Base-by-base conservation (phyloP, 2,888 invertebrate species). In the Allophyes oxyacanthae region DNA sequence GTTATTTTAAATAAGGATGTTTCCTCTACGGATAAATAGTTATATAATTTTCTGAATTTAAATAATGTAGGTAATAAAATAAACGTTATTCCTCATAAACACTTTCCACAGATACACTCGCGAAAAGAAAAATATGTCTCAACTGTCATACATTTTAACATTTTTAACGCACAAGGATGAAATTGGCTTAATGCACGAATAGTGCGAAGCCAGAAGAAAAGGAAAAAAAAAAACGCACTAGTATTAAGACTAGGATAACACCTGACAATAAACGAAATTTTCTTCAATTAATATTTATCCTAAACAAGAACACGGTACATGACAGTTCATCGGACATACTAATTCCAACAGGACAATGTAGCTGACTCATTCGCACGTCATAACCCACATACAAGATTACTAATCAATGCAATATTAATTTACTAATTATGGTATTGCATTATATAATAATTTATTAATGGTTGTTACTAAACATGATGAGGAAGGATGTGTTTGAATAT, bases 321-420 rank as follows among this genome's bases (percentile, higher is more conserved):
- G 40, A 41, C 7, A 34, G 44, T 14, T 1, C 10, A 13, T 5
- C 11, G 9, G 10, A n/a, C 11, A 43, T 33, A 43, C 32, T 44
- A 30, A 41, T 36, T 68, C 32, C 49, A 58, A 4, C 45, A 58
- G 66, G 66, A 66, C 52, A 63, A 58, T 58, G n/a, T 20, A n/a
- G 30, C 14, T 65, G 62, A 65, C 30, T 65, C 57, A 44, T 10
- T 6, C 10, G 25, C 34, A 41, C 69, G 69, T 69, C 66, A 67
- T 51, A 68, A 30, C 63, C 68, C 33, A 58, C 52, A 58, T 46
- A 48, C 30, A 49, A 64, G 64, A 69, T 59, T 54, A 57, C 7
- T 36, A 58, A 63, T 67, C 43, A 58, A 54, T 52, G 57, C 38
- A 40, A 44, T 51, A 43, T 37, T 43, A 49, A 43, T 37, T 49